These are phyloP conservation scores for Acanthurus leucopareius DNA, from an alignment of 2,797 vertebrate species.

Conservation along the genomic window DNA sequence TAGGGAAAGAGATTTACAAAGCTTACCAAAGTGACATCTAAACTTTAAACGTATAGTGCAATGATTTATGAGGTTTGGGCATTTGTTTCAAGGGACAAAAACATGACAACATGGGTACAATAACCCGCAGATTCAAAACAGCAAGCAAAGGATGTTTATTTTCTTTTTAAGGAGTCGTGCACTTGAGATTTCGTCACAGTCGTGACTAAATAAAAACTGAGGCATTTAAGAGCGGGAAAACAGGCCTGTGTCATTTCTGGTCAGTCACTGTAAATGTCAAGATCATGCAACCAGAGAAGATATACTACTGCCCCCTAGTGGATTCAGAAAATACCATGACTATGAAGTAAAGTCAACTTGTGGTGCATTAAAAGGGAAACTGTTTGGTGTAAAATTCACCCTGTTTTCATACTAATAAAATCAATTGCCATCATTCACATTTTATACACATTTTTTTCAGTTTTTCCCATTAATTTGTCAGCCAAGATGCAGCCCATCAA, in stretches of 20 bases:
- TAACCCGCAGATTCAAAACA: conserved; percentile 23
- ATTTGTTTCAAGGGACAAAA: conserved; percentile 18
- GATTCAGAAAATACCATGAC: conserved; percentile 11
- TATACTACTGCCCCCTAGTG: conserved; percentile 74
- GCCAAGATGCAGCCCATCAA: not conserved
- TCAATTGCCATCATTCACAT: not conserved
- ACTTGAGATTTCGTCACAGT: conserved; percentile 32
- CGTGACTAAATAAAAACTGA: conserved; percentile 31
- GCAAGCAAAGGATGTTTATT: conserved; percentile 38
- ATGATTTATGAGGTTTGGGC: conserved; percentile 8
- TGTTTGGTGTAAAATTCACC: not conserved
- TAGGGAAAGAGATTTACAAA: conserved; percentile 6
- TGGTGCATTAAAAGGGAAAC: not conserved
- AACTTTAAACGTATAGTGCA: conserved; percentile 28
- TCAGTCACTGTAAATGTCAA: conserved; percentile 24
- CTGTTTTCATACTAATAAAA: not conserved
- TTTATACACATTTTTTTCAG: not conserved
- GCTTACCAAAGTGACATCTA: conserved; percentile 22
- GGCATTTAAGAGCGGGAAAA: conserved; percentile 11
- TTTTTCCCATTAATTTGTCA: not conserved
- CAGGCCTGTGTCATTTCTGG: conserved; percentile 26
- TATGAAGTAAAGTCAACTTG: not conserved
- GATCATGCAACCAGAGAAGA: conserved; percentile 35
- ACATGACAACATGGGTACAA: not conserved
- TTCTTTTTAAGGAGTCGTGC: conserved; percentile 13